Conservation (phyloP, 2,797 vertebrate species). For the Yasuhikotakia modesta region DNA sequence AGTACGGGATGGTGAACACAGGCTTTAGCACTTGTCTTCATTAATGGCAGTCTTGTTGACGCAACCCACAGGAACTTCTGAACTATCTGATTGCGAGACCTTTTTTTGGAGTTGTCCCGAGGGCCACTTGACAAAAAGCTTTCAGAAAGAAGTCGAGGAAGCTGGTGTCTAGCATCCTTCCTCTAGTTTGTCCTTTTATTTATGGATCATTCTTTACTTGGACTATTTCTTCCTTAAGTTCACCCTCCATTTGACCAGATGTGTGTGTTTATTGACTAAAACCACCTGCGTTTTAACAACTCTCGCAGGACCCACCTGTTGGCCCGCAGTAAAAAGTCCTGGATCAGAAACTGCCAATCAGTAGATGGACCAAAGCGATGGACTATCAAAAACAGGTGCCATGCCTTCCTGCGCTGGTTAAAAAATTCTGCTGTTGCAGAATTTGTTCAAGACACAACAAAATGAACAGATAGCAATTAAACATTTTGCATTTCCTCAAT, state of each 20-base stretch:
- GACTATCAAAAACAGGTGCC: constrained; percentile 28
- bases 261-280: constrained; percentile 25
- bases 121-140: background rate
- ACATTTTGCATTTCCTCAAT: background rate
- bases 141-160: background rate
- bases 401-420: background rate
- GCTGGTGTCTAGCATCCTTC: background rate
- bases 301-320: constrained; percentile 29
- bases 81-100: background rate
- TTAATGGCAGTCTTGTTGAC: constrained; percentile 6
- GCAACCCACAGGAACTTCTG: background rate
- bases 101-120: background rate
- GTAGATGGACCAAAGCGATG: constrained; percentile 4
- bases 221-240: constrained; percentile 4
- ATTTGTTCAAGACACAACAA: background rate
- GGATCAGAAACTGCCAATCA: constrained; percentile 12
- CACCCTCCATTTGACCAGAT: constrained; percentile 30
- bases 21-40: background rate
- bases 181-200: background rate
- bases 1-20: background rate
- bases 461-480: background rate
- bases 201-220: background rate
- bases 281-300: constrained; percentile 40
- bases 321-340: background rate
- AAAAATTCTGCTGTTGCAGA: background rate